Evolutionary conservation across 2,113 vertebrate species (phyloP).

Genomic region (Toxotes chatareus): DNA sequence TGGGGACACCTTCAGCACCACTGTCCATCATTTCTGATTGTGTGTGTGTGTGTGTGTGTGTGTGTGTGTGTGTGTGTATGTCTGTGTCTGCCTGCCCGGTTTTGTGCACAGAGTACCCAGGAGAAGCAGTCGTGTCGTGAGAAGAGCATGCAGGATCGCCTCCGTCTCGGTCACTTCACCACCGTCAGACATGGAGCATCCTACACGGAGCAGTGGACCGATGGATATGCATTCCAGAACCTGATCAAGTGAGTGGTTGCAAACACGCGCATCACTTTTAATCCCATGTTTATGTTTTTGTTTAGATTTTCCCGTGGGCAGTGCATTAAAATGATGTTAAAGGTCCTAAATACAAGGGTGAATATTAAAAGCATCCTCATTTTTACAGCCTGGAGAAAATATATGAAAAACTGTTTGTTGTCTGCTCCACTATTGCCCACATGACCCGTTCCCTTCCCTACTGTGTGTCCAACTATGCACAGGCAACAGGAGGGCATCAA

Average conservation of each 20-base stretch:
- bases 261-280: background rate
- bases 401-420: background rate
- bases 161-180: constrained; percentile 98
- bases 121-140: constrained; percentile 98
- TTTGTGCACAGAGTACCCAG: constrained; percentile 91
- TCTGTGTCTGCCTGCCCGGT: constrained; percentile 39
- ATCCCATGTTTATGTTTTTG: background rate
- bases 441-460: background rate
- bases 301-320: background rate
- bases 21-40: background rate
- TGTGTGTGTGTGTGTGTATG: constrained; percentile 21
- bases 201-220: constrained; percentile 99
- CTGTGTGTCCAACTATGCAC: constrained; percentile 50
- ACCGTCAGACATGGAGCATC: constrained; percentile 98
- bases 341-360: background rate
- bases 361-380: background rate
- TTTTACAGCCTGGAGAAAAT: background rate
- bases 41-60: background rate
- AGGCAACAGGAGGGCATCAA: constrained; percentile 99
- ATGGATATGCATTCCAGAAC: constrained; percentile 99
- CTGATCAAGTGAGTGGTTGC: constrained; percentile 93
- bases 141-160: constrained; percentile 99
- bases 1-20: background rate
- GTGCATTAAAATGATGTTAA: background rate
- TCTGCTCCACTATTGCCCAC: constrained; percentile 7